Base-by-base conservation (phyloP, 1,140 invertebrate species). In the Zophobas morio region DNA sequence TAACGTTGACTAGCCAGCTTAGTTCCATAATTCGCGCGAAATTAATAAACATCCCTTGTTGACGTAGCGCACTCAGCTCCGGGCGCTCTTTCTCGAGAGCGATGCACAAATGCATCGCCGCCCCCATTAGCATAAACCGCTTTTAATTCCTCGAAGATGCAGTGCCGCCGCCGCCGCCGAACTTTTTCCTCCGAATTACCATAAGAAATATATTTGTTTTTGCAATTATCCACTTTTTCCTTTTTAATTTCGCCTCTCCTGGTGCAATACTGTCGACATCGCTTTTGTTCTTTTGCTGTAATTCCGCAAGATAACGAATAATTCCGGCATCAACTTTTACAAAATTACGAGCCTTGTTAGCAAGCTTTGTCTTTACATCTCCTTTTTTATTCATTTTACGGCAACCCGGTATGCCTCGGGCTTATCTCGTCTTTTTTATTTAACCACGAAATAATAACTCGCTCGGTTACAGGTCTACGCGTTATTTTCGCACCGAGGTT, bases 391-490 rank as follows among this genome's bases (percentile, higher is more conserved):
- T 53, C 47, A 42, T 37, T 40, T 56, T 54, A 39, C 20, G n/a
- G 34, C 70, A 37, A 72, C 33, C 66, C 51, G 70, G 70, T 72
- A 72, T 37, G 70, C 71, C 71, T 73, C 47, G 3, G 51, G 71
- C 71, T 72, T 54, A 72, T 72, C 47, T 72, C 70, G 49, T 56
- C 47, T 56, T 73, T 72, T 73, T 56, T 73, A 73, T 73, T 73
- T 73, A 73, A 73, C 71, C 71, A 73, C 49, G 71, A 73, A 73
- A 73, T 73, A 56, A 73, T 73, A 73, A 73, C 71, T 73, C 71
- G 36, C 49, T 8, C n/a, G 70, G 71, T 54, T 73, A 73, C 46
- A 73, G 71, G 71, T 73, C 49, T 73, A 56, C 49, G 49, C 71
- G 71, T 73, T 73, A 73, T 73, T 73, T 37, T 66, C 47, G 36